Evolutionary conservation across 2,888 invertebrate species (phyloP), one percentile per base, ranked within the genome.

Genomic region (Ichneumon xanthorius): DNA sequence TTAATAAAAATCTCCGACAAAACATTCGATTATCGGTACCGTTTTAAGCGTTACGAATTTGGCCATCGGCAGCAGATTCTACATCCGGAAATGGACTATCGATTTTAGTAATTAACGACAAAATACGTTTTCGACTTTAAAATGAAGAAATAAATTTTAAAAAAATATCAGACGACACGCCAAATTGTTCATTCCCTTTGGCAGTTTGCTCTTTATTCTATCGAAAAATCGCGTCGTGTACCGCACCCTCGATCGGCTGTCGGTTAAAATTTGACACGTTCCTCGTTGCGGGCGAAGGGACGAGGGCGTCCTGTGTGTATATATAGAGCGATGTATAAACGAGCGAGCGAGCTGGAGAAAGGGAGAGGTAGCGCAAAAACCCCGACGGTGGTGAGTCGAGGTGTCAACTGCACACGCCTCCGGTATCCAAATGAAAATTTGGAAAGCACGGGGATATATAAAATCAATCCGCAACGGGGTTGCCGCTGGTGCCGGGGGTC

Each of bases 371-470:
- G 80, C 82, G 71, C 22, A 70, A 71, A 71, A 75, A 19, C 70
- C 58, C 26, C 53, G 50, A 26, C 45, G 79, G 80, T 63, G 73
- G 78, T 80, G 83, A 82, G 80, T 78, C 84, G 87, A 83, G 87
- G 88, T 91, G 91, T 90, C 90, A 90, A 89, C 87, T 87, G 88
- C 91, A 90, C 89, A 87, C 88, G 71, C 81, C 82, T 84, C 80
- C 77, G 65, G 77, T 80, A 85, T 77, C 82, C 72, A 88, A 89
- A 90, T 90, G 92, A 92, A 92, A 92, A 90, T 92, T 92, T 88
- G 90, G 85, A 90, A 91, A 91, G 90, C 85, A 79, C 78, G 65
- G 37, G 75, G 68, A 77, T 86, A 77, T 83, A 77, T 82, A 86
- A 87, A 86, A 87, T 86, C 83, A 86, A 87, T 86, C 76, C 53